Percentiles rank a stretch among this genome's conserved stretches.
phyloP scores from a whole-genome alignment of 2,888 invertebrate species.

The Odontocolon sp. region DNA sequence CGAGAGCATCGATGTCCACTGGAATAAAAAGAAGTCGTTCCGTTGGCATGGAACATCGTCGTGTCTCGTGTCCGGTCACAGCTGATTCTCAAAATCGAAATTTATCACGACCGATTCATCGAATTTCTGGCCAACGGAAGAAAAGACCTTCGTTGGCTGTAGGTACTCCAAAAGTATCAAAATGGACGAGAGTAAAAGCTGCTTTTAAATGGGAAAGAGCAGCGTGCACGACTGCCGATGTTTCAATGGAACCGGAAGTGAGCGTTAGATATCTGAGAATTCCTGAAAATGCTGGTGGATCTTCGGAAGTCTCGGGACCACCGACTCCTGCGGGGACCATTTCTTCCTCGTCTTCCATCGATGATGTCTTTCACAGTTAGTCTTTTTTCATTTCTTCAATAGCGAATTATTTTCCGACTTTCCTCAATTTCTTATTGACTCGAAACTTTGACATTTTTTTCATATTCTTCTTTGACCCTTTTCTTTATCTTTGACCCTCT shows the following conservation, averaged over 20 bases:
- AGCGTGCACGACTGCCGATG: constrained; percentile 46
- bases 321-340: constrained; percentile 85
- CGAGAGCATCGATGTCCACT: background rate
- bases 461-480: background rate
- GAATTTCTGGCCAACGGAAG: constrained; percentile 6
- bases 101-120: constrained; percentile 23
- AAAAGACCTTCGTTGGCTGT: constrained; percentile 52
- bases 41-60: constrained; percentile 83
- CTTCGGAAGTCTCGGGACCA: constrained; percentile 82
- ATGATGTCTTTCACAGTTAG: constrained; percentile 82
- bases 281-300: constrained; percentile 59
- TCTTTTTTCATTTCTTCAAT: background rate
- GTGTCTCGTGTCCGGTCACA: constrained; percentile 65
- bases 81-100: constrained; percentile 45
- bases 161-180: constrained; percentile 86
- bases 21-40: constrained; percentile 83
- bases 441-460: background rate
- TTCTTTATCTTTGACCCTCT: constrained; percentile 5
- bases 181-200: constrained; percentile 95
- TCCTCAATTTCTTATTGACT: too few relatives aligned
- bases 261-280: constrained; percentile 60
- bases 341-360: constrained; percentile 89
- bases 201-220: constrained; percentile 94
- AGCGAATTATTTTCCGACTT: too few relatives aligned
- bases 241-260: constrained; percentile 28